These are phyloP conservation scores for Amblyjoppa proteus DNA, from an alignment of 2,888 invertebrate species.

Conservation along the genomic window DNA sequence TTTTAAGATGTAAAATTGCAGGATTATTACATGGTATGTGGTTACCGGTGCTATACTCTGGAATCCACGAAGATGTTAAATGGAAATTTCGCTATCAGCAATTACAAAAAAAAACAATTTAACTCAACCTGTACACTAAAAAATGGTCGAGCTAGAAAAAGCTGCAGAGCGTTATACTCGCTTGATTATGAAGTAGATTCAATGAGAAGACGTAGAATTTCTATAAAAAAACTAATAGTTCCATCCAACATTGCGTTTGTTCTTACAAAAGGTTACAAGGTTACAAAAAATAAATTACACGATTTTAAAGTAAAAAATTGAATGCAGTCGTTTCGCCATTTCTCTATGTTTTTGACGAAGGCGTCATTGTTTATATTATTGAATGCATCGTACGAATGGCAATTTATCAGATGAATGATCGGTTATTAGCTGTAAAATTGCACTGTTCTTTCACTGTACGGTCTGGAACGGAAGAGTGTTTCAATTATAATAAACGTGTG, in stretches of 20 bases:
- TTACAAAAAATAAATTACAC: no score
- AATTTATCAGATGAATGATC: no score
- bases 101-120: no score
- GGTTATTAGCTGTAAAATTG: conserved; percentile 35
- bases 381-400: background rate
- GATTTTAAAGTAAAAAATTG: background rate
- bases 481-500: background rate
- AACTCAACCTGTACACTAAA: background rate
- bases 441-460: conserved; percentile 26
- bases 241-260: no score
- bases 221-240: background rate
- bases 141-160: conserved; percentile 22
- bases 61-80: background rate
- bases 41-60: background rate
- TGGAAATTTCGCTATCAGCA: no score
- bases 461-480: background rate
- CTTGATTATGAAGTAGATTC: conserved; percentile 9
- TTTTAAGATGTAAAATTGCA: conserved; percentile 27
- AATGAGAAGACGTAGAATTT: background rate
- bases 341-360: conserved; percentile 15
- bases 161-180: conserved; percentile 14
- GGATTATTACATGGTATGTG: conserved; percentile 20
- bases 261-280: no score
- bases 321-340: background rate
- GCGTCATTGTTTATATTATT: background rate